Base-by-base conservation (phyloP, 2,797 vertebrate species). In the Enteromius thamalakanensis region DNA sequence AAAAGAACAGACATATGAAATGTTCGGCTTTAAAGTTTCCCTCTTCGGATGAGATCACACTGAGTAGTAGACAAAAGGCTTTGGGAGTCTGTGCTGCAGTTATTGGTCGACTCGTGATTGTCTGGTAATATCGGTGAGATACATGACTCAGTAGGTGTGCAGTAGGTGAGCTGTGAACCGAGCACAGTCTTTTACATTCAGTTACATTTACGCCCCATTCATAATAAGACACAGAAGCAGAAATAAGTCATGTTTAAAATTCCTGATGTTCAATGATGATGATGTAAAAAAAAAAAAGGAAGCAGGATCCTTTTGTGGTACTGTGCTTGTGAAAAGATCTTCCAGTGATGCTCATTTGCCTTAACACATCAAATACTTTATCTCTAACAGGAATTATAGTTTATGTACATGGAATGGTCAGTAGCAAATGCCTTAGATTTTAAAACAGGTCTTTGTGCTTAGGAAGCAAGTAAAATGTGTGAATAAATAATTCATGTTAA, bases 131-230 rank as follows among this genome's bases (percentile, higher is more conserved):
- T 64, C 58, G 68, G 68, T 82, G 53, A 69, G 47, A 92, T 90
- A 91, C 91, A 92, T 90, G 90, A 90, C 93, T 93, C 92, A 88
- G 85, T 12, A 77, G 53, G 12, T 91, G 90, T 91, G 92, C 92
- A 91, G 92, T 93, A 92, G 90, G 89, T 93, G 89, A 93, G 90
- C 87, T 86, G 89, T 91, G 88, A 82, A 68, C 60, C 84, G 11
- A 69, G 76, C 88, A 76, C 88, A 91, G 79, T 77, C 19, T 47
- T 80, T 81, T 91, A 91, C 92, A 88, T 85, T 86, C 82, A 76
- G 62, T 72, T 71, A 51, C 80, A 84, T 84, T 87, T 81, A 87
- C 17, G 85, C 90, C 53, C n/a, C 76, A 14, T 69, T 34, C n/a
- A 67, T 68, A 60, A 10, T 34, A 65, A 72, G 72, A 81, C 80